Conservation (phyloP, 1,140 invertebrate species). For the Bombus breviceps region DNA sequence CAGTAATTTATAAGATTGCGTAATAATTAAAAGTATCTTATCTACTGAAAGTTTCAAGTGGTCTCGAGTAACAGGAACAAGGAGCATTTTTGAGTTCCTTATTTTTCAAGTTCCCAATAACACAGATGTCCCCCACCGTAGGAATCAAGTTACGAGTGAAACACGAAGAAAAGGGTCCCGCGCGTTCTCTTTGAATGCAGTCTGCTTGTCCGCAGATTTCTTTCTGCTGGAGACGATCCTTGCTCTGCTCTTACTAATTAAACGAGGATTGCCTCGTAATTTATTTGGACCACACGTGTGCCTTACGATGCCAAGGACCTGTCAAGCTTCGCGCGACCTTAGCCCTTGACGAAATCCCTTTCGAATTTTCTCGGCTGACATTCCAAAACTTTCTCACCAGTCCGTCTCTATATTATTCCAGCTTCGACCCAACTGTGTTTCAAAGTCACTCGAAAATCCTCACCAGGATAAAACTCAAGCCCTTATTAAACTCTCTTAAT, state of each 20-base stretch:
- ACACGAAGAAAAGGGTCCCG: conserved; percentile 8
- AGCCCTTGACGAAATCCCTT: neutral
- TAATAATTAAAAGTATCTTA: conserved; percentile 2
- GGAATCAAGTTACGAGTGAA: conserved; percentile 46
- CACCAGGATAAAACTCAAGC: neutral
- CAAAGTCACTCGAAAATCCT: neutral
- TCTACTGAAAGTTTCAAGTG: neutral
- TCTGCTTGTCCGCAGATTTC: conserved; percentile 9
- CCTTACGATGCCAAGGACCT: neutral
- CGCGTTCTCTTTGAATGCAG: neutral
- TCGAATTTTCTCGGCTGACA: neutral
- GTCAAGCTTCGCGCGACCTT: neutral
- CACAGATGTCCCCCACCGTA: conserved; percentile 40
- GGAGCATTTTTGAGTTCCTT: conserved; percentile 45
- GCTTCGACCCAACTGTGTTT: no score
- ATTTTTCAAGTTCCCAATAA: conserved; percentile 26
- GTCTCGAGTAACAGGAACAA: neutral
- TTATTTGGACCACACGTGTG: conserved; percentile 39
- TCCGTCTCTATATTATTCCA: neutral
- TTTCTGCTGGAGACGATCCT: neutral
- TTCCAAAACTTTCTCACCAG: neutral
- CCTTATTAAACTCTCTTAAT: neutral
- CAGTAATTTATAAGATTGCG: neutral
- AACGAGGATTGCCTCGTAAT: conserved; percentile 20
- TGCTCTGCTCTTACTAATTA: conserved; percentile 44